These are phyloP conservation scores for Riparia riparia DNA, from an alignment of 2,113 vertebrate species.

Conservation along the genomic window DNA sequence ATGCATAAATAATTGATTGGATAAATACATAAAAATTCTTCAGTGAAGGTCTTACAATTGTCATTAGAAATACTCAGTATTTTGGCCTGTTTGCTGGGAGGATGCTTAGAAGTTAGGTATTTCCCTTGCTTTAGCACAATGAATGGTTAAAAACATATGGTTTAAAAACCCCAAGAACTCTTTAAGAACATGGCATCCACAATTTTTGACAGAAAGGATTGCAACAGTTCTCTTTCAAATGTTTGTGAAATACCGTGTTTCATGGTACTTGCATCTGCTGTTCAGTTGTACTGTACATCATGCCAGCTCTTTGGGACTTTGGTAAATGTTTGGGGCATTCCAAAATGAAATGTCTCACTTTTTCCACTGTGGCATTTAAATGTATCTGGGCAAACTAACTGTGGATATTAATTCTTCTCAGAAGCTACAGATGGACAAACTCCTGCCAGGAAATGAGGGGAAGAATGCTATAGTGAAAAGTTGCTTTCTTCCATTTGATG, in stretches of 20 bases:
- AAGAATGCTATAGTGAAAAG: background rate
- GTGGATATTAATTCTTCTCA: background rate
- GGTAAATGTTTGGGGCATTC: background rate
- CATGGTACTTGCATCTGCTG: background rate
- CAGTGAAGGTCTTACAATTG: background rate
- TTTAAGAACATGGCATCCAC: accelerated
- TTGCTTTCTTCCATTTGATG: background rate
- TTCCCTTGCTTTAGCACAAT: background rate
- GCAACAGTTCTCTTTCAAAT: background rate
- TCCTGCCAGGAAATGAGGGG: background rate
- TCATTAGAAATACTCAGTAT: background rate
- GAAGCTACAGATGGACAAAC: background rate
- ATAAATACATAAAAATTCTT: background rate
- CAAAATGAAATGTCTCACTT: background rate
- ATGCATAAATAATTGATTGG: background rate
- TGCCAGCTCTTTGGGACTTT: background rate
- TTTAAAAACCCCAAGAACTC: background rate
- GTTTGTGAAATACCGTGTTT: background rate
- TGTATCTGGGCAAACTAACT: background rate
- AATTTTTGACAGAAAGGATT: background rate
- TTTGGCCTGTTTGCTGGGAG: background rate
- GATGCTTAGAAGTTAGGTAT: background rate
- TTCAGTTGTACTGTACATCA: background rate
- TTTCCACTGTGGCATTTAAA: background rate
- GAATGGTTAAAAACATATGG: background rate